Conservation (phyloP, 2,888 invertebrate species). For the Drosophila hamatofila region DNA sequence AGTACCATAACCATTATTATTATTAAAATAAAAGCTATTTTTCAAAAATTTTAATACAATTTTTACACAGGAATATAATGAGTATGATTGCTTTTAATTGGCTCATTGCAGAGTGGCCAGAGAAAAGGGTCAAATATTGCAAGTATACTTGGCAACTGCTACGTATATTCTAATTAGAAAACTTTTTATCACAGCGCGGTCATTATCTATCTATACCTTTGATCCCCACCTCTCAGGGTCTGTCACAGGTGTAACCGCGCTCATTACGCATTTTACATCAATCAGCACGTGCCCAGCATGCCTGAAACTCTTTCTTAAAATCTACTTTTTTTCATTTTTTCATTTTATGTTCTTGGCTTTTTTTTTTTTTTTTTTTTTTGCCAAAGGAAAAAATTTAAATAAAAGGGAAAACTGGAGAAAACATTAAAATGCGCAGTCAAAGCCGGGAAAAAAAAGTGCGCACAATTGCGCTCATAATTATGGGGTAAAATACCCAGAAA, state of each 20-base stretch:
- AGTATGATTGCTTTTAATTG: slow-evolving; percentile 43
- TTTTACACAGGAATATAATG: not conserved
- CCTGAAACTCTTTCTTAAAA: slow-evolving; percentile 57
- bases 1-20: too few relatives aligned
- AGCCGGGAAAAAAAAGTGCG: slow-evolving; percentile 51
- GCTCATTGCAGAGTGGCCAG: slow-evolving; percentile 10
- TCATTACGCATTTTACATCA: slow-evolving; percentile 80
- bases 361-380: slow-evolving; percentile 18
- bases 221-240: not conserved
- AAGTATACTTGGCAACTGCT: slow-evolving; percentile 35
- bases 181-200: slow-evolving; percentile 51
- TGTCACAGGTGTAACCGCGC: slow-evolving; percentile 65
- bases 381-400: slow-evolving; percentile 9
- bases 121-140: slow-evolving; percentile 13
- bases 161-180: slow-evolving; percentile 72
- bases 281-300: slow-evolving; percentile 78
- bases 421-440: slow-evolving; percentile 59
- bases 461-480: slow-evolving; percentile 73
- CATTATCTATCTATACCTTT: slow-evolving; percentile 60
- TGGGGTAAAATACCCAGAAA: slow-evolving; percentile 53
- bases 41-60: not conserved
- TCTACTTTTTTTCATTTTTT: slow-evolving; percentile 28
- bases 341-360: not conserved
- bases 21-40: not conserved
- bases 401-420: slow-evolving; percentile 27